A percentile compares a stretch with the other conserved stretches of the same genome.
These are phyloP conservation scores for Drosophila atroscutellata DNA, from an alignment of 2,888 invertebrate species.

Conservation along the genomic window DNA sequence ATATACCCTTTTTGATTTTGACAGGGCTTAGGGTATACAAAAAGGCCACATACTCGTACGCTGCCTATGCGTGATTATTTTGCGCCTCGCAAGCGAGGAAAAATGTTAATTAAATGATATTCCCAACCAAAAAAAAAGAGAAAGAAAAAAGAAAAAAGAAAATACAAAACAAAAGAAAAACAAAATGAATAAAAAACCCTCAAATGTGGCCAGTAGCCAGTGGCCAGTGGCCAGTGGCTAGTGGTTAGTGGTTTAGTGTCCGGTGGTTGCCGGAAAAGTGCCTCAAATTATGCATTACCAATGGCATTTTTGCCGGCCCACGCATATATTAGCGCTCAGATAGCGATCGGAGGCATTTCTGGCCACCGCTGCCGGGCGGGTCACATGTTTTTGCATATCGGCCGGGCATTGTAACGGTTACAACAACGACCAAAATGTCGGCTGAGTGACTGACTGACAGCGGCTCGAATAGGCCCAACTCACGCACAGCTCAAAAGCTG, in stretches of 20 bases:
- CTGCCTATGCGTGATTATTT: conserved; percentile 79
- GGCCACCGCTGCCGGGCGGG: conserved; percentile 28
- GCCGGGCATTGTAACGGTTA: conserved; percentile 18
- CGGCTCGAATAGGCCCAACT: conserved; percentile 69
- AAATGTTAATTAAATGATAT: conserved; percentile 80
- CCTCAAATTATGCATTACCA: conserved; percentile 76
- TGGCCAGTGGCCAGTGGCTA: conserved; percentile 14
- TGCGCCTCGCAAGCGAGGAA: conserved; percentile 73
- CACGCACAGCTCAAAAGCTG: conserved; percentile 56
- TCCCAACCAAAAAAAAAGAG: conserved; percentile 61
- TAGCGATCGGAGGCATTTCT: conserved; percentile 61
- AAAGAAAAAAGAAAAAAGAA: conserved; percentile 5
- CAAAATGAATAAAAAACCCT: conserved; percentile 31
- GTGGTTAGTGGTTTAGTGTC: conserved; percentile 42
- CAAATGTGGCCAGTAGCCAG: conserved; percentile 49
- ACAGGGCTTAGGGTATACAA: background rate
- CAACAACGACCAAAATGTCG: conserved; percentile 1
- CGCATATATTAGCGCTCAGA: conserved; percentile 77
- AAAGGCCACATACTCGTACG: conserved; percentile 47
- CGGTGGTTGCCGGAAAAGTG: conserved; percentile 77
- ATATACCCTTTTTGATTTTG: background rate
- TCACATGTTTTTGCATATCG: conserved; percentile 79
- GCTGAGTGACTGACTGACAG: conserved; percentile 80
- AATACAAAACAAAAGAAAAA: conserved; percentile 35
- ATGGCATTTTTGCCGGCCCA: conserved; percentile 67